Evolutionary conservation across 1,140 invertebrate species (phyloP), one percentile per base, ranked within the genome.

Genomic region (Drosophila sulfurigaster): DNA sequence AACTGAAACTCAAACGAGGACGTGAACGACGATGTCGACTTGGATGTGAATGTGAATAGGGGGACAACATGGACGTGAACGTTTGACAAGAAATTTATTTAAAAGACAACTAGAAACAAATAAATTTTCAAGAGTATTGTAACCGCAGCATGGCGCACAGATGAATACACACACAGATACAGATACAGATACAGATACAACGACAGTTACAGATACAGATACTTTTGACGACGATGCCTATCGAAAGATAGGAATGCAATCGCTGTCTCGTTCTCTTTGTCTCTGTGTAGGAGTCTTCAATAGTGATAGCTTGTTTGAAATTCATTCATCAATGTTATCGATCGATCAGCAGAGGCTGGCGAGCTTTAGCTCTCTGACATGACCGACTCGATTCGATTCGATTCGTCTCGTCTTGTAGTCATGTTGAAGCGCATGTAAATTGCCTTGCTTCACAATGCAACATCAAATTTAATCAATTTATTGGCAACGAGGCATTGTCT

Each of bases 391-490:
- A 6, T 8, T 7, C 30, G 30, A 7, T 6, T 32, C 30, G 30
- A 6, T 8, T 38, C 35, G 10, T 8, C 35, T 38, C 20, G n/a
- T n/a, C 16, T 15, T n/a, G 20, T 25, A 54, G 15, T 54, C 45
- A 57, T 51, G 45, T 51, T 59, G 35, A 30, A 59, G 46, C 46
- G 66, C 49, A 75, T 75, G 68, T 56, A 82, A 62, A 79, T 54
- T 15, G 73, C 6, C n/a, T 35, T 32, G 35, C 45, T 58, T 54
- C 48, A 88, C 82, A 87, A 87, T 88, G 83, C 80, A 64, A 88
- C 83, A 88, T 87, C 74, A 88, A 87, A 78, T 82, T 87, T 87
- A 87, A 87, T 88, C 83, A 88, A 87, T 87, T 87, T 88, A 87
- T 87, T 87, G 82, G 58, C 76, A 87, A 83, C 77, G 80, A 88